These are phyloP conservation scores for Sebastes iracundus DNA, from an alignment of 2,797 vertebrate species.

Conservation along the genomic window DNA sequence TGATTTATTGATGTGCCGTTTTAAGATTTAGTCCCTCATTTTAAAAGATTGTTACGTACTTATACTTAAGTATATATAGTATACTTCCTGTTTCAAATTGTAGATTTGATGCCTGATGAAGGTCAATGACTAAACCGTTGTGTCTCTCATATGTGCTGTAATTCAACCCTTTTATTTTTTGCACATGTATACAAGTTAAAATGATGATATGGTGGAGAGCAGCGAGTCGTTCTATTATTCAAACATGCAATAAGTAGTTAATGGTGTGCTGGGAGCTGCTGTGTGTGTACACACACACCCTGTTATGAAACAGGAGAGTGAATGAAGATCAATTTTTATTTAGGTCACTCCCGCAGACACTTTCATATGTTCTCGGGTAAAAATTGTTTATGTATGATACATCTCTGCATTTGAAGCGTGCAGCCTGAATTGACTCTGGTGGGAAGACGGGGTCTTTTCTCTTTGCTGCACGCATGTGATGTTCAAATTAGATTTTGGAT, in stretches of 20 bases:
- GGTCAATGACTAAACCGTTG: neutral
- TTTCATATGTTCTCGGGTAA: neutral
- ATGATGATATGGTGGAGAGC: neutral
- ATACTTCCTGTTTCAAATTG: fast-evolving
- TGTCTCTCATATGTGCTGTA: neutral
- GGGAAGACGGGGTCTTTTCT: neutral
- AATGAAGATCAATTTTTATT: conserved; percentile 13
- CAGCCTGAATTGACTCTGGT: neutral
- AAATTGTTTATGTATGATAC: neutral
- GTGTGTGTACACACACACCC: neutral
- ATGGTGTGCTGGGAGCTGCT: conserved; percentile 17
- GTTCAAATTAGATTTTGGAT: conserved; percentile 30
- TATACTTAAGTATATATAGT: fast-evolving
- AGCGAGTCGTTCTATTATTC: conserved; percentile 35
- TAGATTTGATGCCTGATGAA: neutral
- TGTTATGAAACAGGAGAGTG: conserved; percentile 32
- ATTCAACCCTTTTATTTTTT: neutral
- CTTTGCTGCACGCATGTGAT: neutral
- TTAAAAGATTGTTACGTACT: neutral
- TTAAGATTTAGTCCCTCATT: neutral
- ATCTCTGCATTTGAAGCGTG: neutral
- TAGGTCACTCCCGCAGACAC: conserved; percentile 17
- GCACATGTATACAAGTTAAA: neutral
- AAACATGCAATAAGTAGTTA: conserved; percentile 13
- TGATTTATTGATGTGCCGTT: neutral